These are phyloP conservation scores for Poeciliopsis presidionis DNA, from an alignment of 2,797 vertebrate genomes.

Conservation along the genomic window DNA sequence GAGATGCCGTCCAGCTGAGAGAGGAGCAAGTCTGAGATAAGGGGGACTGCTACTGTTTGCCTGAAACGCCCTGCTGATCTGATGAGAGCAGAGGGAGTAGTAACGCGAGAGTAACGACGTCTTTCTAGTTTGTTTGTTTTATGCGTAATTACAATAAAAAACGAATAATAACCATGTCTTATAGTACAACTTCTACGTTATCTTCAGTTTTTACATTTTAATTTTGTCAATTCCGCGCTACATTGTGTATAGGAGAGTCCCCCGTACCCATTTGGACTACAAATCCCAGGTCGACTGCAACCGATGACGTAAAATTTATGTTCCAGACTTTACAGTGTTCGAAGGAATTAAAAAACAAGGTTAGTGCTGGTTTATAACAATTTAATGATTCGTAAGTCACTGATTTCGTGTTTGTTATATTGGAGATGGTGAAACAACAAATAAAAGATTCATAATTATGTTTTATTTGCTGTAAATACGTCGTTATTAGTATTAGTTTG, in stretches of 20 bases:
- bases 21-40: slow-evolving; percentile 39
- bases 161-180: background rate
- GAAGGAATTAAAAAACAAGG: slow-evolving; percentile 60
- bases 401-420: background rate
- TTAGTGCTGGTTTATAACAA: slow-evolving; percentile 45
- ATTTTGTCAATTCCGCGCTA: background rate
- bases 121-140: slow-evolving; percentile 7
- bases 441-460: background rate
- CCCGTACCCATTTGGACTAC: slow-evolving; percentile 44
- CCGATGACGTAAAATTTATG: slow-evolving; percentile 55
- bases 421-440: fast-evolving
- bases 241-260: fast-evolving
- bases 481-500: slow-evolving; percentile 43
- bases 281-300: slow-evolving; percentile 47
- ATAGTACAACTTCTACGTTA: too few species aligned
- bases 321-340: slow-evolving; percentile 43
- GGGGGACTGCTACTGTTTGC: slow-evolving; percentile 19
- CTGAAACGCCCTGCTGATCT: slow-evolving; percentile 72
- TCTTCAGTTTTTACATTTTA: fast-evolving
- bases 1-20: slow-evolving; percentile 54
- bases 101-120: slow-evolving; percentile 60
- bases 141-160: background rate
- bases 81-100: slow-evolving; percentile 43
- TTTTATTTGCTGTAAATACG: slow-evolving; percentile 13
- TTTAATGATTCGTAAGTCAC: background rate